Base-by-base conservation (phyloP, 2,113 vertebrate genomes). In the Mus spicilegus region DNA sequence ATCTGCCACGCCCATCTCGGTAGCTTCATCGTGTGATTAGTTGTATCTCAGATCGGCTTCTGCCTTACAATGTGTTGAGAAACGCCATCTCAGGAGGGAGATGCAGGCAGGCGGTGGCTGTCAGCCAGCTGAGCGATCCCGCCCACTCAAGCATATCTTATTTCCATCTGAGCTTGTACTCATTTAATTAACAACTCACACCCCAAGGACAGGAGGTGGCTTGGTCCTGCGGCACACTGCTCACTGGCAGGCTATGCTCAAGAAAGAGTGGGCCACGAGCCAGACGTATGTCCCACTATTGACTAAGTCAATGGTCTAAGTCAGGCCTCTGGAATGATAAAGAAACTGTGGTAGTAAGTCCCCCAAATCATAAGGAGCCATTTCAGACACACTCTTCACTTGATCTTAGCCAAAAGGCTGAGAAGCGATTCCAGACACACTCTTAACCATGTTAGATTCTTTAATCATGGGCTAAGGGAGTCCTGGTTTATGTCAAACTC, bases 111-210 rank as follows among this genome's bases (percentile, higher is more conserved):
- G 61, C 61, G 36, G 61, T 7, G 75, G 49, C 65, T 73, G 16
- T 70, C 58, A 94, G 81, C 33, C 54, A 58, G 7, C 56, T 13
- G 63, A 58, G 49, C 70, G 49, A 63, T 75, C 67, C 51, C 1
- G 0, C 78, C 42, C 63, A 87, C 82, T 69, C 73, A 89, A 80
- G 58, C 17, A n/a, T 36, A 80, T 39, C 91, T 95, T 94, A 87
- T 80, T 93, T 96, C 20, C 6, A 93, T 94, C 70, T 94, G 56
- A 77, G 76, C 89, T 87, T 84, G 26, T 87, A 65, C 17, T 63
- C 72, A 61, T 91, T 93, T 82, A 82, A 91, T 91, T 84, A 94
- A 93, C 51, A 85, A 90, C 56, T 63, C 77, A 93, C 24, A 24
- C 77, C 69, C 56, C 49, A 94, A 87, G 73, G 73, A 78, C 42